Evolutionary conservation across 2,113 vertebrate genomes (phyloP).

Genomic region (Pontoporia blainvillei): DNA sequence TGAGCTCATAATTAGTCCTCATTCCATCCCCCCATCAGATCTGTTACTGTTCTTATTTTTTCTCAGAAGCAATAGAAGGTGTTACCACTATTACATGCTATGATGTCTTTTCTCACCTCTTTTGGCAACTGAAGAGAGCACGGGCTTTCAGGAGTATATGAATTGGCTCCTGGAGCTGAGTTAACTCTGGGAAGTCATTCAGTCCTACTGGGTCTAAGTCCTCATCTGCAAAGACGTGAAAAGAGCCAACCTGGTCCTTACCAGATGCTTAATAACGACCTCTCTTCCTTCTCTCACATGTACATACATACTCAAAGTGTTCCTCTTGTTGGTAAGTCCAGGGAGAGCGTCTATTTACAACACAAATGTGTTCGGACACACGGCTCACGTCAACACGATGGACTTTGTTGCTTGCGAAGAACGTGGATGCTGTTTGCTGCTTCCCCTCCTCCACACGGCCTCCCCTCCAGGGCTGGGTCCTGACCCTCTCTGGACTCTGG

Average conservation of each 20-base stretch:
- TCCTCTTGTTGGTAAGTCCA: neutral
- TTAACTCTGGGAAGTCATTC: fast-evolving
- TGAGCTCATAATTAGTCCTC: neutral
- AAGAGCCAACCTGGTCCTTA: neutral
- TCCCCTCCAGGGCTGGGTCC: too few species aligned
- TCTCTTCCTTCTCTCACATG: neutral
- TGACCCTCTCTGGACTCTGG: neutral
- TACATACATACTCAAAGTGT: fast-evolving
- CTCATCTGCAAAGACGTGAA: too few species aligned
- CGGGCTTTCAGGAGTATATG: neutral
- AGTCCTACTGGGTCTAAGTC: too few species aligned
- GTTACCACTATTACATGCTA: too few species aligned
- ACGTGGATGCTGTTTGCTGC: fast-evolving
- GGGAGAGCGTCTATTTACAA: neutral
- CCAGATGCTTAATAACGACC: fast-evolving
- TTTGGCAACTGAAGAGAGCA: neutral
- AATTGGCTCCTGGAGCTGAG: neutral
- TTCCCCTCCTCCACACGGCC: fast-evolving
- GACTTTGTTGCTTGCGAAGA: neutral
- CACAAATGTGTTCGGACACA: neutral
- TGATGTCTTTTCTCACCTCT: neutral
- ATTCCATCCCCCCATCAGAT: neutral
- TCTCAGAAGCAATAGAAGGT: neutral
- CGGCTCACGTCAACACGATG: fast-evolving
- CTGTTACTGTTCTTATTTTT: neutral